Evolutionary conservation across 2,113 vertebrate genomes (phyloP).

Genomic region (Rhagologus leucostigma): DNA sequence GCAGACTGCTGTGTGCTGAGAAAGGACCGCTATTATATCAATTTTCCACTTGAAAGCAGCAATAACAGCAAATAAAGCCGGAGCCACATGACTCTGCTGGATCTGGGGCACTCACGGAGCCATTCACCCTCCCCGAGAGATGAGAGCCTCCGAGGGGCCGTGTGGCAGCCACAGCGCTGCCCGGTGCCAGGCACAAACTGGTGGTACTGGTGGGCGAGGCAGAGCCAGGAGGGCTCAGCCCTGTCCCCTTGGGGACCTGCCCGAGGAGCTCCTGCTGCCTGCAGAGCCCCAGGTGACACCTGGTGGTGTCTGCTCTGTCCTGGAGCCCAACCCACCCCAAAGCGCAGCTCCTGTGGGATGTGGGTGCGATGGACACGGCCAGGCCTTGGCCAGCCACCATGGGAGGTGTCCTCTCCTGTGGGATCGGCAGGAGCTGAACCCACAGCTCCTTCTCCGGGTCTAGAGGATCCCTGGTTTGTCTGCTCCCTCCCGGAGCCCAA

Average conservation of each 20-base stretch:
- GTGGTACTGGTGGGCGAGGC: neutral
- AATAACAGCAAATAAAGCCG: conserved; percentile 65
- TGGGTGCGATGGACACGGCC: neutral
- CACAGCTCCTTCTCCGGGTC: neutral
- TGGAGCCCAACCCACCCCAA: neutral
- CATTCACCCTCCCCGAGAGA: neutral
- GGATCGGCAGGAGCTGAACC: neutral
- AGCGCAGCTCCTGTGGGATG: too few species aligned
- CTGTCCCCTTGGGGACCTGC: neutral
- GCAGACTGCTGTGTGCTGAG: conserved; percentile 52
- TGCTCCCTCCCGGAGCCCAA: neutral
- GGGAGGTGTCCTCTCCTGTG: neutral
- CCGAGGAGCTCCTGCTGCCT: neutral
- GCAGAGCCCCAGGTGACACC: neutral
- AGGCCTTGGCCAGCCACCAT: rapidly evolving
- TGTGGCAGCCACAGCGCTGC: neutral
- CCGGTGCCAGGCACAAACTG: neutral
- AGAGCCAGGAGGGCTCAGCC: too few species aligned
- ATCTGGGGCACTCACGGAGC: conserved; percentile 27
- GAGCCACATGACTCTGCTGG: conserved; percentile 22
- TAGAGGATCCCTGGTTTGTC: neutral
- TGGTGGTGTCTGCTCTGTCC: neutral
- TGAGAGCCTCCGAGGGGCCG: neutral
- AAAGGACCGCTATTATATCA: conserved; percentile 59
- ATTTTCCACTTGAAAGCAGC: conserved; percentile 70